These are phyloP conservation scores for Brachyhypopomus occidentalis DNA, from an alignment of 2,113 vertebrate genomes.

Conservation along the genomic window DNA sequence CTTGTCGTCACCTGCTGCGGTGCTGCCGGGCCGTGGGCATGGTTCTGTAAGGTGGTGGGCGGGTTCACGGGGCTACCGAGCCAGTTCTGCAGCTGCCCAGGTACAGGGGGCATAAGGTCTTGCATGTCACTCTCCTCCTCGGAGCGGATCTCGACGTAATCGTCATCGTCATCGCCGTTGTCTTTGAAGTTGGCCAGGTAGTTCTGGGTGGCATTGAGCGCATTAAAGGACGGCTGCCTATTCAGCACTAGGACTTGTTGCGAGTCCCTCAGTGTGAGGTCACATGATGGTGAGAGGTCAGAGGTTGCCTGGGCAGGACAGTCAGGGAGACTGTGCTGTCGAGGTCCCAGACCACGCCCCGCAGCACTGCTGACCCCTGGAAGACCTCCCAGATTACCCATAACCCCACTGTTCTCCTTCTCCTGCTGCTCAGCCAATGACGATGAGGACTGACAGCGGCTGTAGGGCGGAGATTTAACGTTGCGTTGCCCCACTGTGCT, in stretches of 20 bases:
- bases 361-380: slow-evolving; percentile 54
- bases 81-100: slow-evolving; percentile 55
- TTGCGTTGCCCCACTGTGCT: slow-evolving; percentile 78
- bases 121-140: slow-evolving; percentile 82
- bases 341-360: slow-evolving; percentile 51
- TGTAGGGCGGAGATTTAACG: slow-evolving; percentile 70
- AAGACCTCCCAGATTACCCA: slow-evolving; percentile 53
- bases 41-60: neutral
- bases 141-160: slow-evolving; percentile 97
- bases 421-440: slow-evolving; percentile 76
- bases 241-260: slow-evolving; percentile 89
- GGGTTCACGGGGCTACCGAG: too few relatives aligned
- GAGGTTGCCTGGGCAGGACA: slow-evolving; percentile 53
- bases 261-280: slow-evolving; percentile 91
- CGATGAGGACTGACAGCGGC: slow-evolving; percentile 79
- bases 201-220: slow-evolving; percentile 87
- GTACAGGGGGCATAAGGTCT: slow-evolving; percentile 54
- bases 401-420: slow-evolving; percentile 63
- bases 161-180: slow-evolving; percentile 83
- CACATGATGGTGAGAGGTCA: slow-evolving; percentile 71
- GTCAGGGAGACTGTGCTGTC: slow-evolving; percentile 77
- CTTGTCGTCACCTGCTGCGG: neutral
- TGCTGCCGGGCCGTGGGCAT: neutral
- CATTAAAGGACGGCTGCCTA: slow-evolving; percentile 76
- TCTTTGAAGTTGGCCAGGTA: slow-evolving; percentile 96